phyloP scores from a whole-genome alignment of 37 sponge, comb jelly and placozoan species.

The Dysidea cf. avara region DNA sequence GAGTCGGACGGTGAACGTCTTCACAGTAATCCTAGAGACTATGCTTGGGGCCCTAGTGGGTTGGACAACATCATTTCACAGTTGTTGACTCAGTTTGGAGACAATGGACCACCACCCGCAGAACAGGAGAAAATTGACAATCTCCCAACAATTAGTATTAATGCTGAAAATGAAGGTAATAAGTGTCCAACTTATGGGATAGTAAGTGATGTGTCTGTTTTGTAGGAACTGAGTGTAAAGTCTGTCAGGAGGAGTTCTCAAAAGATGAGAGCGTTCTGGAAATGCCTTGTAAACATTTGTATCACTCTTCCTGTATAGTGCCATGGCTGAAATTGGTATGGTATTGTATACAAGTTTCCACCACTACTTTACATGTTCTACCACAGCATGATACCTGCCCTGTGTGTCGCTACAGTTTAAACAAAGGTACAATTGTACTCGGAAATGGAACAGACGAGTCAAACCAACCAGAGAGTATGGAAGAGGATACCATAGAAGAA shows the following conservation, averaged over 20 bases:
- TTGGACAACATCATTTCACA: slow-evolving; percentile 85
- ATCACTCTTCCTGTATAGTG: slow-evolving; percentile 82
- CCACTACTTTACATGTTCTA: background rate
- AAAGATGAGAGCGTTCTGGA: slow-evolving; percentile 50
- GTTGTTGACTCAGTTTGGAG: slow-evolving; percentile 72
- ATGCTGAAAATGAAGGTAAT: background rate
- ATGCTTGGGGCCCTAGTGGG: slow-evolving; percentile 82
- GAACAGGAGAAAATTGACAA: slow-evolving; percentile 63
- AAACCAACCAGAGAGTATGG: too few species aligned
- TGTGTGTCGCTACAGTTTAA: slow-evolving; percentile 14
- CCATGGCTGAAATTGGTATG: slow-evolving; percentile 87
- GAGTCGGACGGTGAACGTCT: background rate
- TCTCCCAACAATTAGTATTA: slow-evolving; percentile 32
- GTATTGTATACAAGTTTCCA: background rate
- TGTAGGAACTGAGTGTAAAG: slow-evolving; percentile 70
- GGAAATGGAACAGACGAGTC: too few species aligned
- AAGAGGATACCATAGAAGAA: too few species aligned
- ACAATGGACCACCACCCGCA: slow-evolving; percentile 90
- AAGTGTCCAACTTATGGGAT: too few species aligned
- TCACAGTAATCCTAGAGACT: slow-evolving; percentile 72
- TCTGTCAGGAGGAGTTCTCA: slow-evolving; percentile 85
- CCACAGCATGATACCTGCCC: slow-evolving; percentile 14
- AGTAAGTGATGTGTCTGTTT: background rate
- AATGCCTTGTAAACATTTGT: slow-evolving; percentile 86
- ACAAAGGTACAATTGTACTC: slow-evolving; percentile 3